Base-by-base conservation (phyloP, 2,113 vertebrate species). In the Pollachius pollachius region DNA sequence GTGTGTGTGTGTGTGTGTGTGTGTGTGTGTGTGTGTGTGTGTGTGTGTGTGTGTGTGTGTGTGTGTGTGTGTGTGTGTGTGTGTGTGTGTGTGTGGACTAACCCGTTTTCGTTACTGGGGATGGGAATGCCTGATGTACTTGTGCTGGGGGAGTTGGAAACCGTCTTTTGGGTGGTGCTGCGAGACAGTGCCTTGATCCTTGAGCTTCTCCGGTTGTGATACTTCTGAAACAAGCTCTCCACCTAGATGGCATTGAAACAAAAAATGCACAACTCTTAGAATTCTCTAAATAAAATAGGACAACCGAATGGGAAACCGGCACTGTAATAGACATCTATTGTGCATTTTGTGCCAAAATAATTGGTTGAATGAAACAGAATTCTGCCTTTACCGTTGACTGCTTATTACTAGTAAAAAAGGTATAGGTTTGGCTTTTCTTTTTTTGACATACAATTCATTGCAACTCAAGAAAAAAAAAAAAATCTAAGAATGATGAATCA, bases 191-290 rank as follows among this genome's bases (percentile, higher is more conserved):
- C 95, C 92, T 96, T 96, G 92, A 96, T 96, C 78, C 95, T 91
- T 1, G 95, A 96, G 90, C 94, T 95, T 85, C 95, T 93, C 71
- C 94, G 93, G 89, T 88, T 96, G 91, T 95, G 95, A 81, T 96
- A 96, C 89, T 95, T 96, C 93, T 96, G 94, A 91, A 96, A 96
- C 87, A 96, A 92, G 90, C 94, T 96, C 88, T 96, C 95, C 92
- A 96, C 95, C 95, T 96, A 83, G 23, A 25, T 16, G 79, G 16
- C 67, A 13, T 13, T 27, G n/a, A 3, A 8, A 23, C 21, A 15
- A 41, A 25, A 16, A 54, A 15, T 3, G 52, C 16, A 54, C 1
- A 52, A 52, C 8, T 15, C 52, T 15, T 52, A 52, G 52, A 8
- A 52, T 54, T 54, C 5, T 15, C 52, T 15, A 54, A 15, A 54